Evolutionary conservation across 2,113 vertebrate species (phyloP).

Genomic region (Gambusia holbrooki): DNA sequence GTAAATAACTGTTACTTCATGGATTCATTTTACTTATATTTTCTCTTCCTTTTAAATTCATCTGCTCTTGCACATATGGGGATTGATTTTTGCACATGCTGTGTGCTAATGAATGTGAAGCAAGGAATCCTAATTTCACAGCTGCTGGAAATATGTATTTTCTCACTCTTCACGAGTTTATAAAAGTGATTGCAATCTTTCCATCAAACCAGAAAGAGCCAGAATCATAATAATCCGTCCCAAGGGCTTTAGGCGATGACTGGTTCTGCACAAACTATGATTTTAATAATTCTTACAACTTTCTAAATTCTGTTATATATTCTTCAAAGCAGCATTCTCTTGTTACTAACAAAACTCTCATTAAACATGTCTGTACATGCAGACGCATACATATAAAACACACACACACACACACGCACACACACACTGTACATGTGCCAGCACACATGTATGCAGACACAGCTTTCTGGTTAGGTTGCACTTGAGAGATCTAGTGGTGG

Average conservation of each 20-base stretch:
- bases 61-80: neutral
- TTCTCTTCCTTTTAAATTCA: neutral
- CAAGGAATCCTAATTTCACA: slow-evolving; percentile 31
- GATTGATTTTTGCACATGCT: slow-evolving; percentile 18
- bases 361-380: neutral
- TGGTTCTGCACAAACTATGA: slow-evolving; percentile 68
- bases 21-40: neutral
- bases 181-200: slow-evolving; percentile 76
- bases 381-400: slow-evolving; percentile 19
- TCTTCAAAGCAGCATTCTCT: slow-evolving; percentile 49
- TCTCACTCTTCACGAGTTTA: slow-evolving; percentile 74
- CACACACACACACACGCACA: slow-evolving; percentile 6
- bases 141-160: slow-evolving; percentile 72
- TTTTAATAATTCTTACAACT: slow-evolving; percentile 43
- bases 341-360: slow-evolving; percentile 51
- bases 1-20: neutral
- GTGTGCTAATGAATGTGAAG: slow-evolving; percentile 19
- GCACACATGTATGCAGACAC: slow-evolving; percentile 16
- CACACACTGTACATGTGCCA: neutral
- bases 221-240: slow-evolving; percentile 73
- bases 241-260: slow-evolving; percentile 70
- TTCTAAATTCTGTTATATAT: slow-evolving; percentile 19
- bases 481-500: slow-evolving; percentile 47
- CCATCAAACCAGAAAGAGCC: slow-evolving; percentile 63
- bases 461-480: slow-evolving; percentile 68